These are phyloP conservation scores for Siniperca knerii DNA, from an alignment of 2,113 vertebrate species.

Conservation along the genomic window DNA sequence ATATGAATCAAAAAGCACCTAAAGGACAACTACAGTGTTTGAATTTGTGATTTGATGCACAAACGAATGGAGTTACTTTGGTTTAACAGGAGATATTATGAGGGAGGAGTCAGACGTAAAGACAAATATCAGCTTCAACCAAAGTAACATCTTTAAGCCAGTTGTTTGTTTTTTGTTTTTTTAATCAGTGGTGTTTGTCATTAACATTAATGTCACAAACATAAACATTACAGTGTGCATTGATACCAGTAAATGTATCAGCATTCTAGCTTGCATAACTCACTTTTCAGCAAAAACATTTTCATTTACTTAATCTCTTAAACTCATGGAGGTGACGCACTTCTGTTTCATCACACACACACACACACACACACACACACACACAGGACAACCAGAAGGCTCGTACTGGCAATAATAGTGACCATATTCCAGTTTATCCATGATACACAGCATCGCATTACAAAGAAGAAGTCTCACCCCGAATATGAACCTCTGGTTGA, in stretches of 20 bases:
- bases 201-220: neutral
- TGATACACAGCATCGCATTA: neutral
- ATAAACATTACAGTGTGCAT: neutral
- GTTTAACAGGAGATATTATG: neutral
- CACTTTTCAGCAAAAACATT: neutral
- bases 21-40: neutral
- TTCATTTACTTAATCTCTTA: neutral
- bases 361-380: neutral
- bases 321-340: neutral
- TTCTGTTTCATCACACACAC: neutral
- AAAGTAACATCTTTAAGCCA: neutral
- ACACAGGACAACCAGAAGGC: neutral
- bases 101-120: neutral
- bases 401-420: neutral
- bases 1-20: neutral
- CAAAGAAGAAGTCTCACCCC: constrained; percentile 86
- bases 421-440: neutral
- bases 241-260: neutral
- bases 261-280: neutral
- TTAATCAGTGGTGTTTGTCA: neutral
- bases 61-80: neutral
- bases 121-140: neutral
- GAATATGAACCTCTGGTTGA: constrained; percentile 98
- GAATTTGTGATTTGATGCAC: neutral
- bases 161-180: neutral